Evolutionary conservation across 1,140 invertebrate genomes (phyloP), one percentile per base, ranked within the genome.

Genomic region (Solenopsis fugax): DNA sequence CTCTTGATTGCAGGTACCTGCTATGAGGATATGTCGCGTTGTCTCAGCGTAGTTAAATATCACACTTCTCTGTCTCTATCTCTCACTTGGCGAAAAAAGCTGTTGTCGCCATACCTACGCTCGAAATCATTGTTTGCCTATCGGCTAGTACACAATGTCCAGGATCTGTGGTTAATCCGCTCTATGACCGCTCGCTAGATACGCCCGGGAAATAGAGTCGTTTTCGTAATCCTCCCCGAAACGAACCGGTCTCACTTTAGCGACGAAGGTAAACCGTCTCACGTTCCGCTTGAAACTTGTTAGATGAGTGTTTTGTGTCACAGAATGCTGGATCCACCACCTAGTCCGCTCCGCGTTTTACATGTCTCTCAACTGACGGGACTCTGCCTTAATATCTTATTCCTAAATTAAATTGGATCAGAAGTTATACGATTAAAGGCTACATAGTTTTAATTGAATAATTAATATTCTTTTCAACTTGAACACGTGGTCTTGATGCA

Each of bases 1-100:
- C 92, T 92, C 86, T 94, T 93, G 72, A 89, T 95, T 95, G 62
- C 94, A 94, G 94, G 94, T 95, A 93, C 91, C 93, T 93, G 90
- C 91, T 93, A 89, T 94, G 93, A 95, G 88, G 94, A 94, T 92
- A 89, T 88, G 65, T 92, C 82, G 89, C 71, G 75, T 93, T 90
- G 89, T 86, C 65, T 50, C 92, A 90, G 85, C 91, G 87, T 93
- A 92, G 88, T 89, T 89, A 89, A 91, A 90, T 93, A 82, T 91
- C 89, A 45, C 67, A 72, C 72, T 75, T 67, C 86, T 81, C 81
- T 92, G 69, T 84, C 69, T 84, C 80, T 84, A 73, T 84, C 69
- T 60, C 41, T 84, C 41, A 73, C 86, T 87, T 72, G 91, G 50
- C 88, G 86, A 87, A 72, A 86, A 69, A 73, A 60, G 71, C 80